phyloP scores from a whole-genome alignment of 2,888 invertebrate species.

The Pristionchus maxplancki region DNA sequence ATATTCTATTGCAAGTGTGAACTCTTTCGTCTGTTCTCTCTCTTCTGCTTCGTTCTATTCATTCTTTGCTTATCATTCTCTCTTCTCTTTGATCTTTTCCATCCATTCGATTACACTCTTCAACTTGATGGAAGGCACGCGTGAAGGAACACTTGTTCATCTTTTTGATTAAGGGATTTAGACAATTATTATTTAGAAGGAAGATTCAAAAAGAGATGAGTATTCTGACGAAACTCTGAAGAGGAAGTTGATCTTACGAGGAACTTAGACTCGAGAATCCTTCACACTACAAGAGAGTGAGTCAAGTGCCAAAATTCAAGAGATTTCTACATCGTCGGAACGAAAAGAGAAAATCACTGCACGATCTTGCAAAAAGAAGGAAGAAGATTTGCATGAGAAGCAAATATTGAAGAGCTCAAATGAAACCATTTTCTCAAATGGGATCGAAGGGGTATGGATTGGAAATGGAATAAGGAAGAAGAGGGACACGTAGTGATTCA shows the following conservation, averaged over 20 bases:
- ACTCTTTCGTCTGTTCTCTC: not conserved
- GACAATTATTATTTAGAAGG: not conserved
- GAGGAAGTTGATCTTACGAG: not conserved
- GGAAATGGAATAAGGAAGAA: constrained; percentile 42
- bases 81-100: constrained; percentile 39
- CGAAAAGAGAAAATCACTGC: not conserved
- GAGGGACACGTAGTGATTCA: constrained; percentile 19
- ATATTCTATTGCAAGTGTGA: not conserved
- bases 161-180: not conserved
- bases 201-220: not conserved
- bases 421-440: not conserved
- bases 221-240: not conserved
- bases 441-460: not conserved
- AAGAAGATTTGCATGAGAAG: not conserved
- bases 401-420: not conserved
- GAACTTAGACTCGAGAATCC: not conserved
- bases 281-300: not conserved
- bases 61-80: constrained; percentile 44
- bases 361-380: not conserved
- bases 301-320: not conserved
- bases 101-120: not conserved
- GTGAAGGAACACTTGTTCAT: not conserved
- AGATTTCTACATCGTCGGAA: not conserved
- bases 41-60: not conserved
- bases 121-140: constrained; percentile 20